Base-by-base conservation (phyloP, 2,888 invertebrate species). In the Leucozona laternaria region DNA sequence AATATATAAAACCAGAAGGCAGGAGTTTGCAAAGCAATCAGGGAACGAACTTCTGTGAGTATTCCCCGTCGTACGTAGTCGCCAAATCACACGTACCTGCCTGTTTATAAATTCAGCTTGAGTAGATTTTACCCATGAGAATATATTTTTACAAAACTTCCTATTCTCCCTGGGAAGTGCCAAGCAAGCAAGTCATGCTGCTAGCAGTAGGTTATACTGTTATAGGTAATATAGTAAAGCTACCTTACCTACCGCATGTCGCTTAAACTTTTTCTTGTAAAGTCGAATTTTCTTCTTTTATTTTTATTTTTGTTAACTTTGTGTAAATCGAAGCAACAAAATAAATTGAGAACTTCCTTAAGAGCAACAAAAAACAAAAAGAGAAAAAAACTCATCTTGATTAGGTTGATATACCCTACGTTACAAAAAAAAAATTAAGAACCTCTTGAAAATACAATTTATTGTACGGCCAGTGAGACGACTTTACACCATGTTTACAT, bases 1-100 rank as follows among this genome's bases (percentile, higher is more conserved):
- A 6, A 28, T 28, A 34, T n/a, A 57, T 8, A 31, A 45, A 60
- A 28, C 28, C 43, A 82, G 50, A 64, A 86, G 73, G 68, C 68
- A 53, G 37, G 58, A 81, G 81, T 78, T 86, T 75, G 82, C 82
- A 76, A 86, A 82, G 82, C 82, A 86, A 82, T 81, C 85, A 85
- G 73, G 64, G 48, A 57, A 66, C 37, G 48, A 77, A 83, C 66
- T 78, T 84, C 64, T 34, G 34, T 28, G 70, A 68, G 64, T 70
- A 55, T 60, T 50, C 68, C 57, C 70, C 76, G 62, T 72, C 43
- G 66, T 72, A 80, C 66, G 64, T 72, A 80, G 72, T 82, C 82
- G 86, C 82, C 86, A 86, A 86, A 86, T 82, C 86, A 86, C 86
- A 86, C 86, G 82, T 86, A 79, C 45, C 86, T 86, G 75, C 57